These are phyloP conservation scores for Pseudorasbora parva DNA, from an alignment of 2,113 vertebrate species.

Conservation along the genomic window DNA sequence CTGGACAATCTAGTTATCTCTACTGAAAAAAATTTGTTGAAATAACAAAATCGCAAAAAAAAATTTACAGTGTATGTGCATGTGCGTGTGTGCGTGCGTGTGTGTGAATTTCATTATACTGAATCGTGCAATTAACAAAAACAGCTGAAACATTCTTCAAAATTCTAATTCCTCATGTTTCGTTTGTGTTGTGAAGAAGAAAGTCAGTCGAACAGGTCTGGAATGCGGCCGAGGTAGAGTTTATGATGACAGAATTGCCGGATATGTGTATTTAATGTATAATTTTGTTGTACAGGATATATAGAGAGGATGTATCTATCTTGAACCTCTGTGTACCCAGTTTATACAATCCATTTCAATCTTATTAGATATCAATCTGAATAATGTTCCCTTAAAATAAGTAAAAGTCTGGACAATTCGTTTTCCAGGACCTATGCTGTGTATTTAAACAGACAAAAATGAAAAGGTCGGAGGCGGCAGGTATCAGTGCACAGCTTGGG, in stretches of 20 bases:
- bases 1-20: no score
- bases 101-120: background rate
- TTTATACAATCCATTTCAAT: background rate
- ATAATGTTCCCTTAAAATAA: slow-evolving; percentile 14
- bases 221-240: background rate
- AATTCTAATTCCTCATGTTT: background rate
- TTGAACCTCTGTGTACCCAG: background rate
- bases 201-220: background rate
- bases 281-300: background rate
- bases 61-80: no score
- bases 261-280: background rate
- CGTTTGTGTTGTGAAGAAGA: background rate
- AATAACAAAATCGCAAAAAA: no score
- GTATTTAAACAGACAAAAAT: background rate
- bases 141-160: background rate
- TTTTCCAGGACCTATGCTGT: background rate
- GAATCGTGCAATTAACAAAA: no score
- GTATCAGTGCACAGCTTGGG: slow-evolving; percentile 3
- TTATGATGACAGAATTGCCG: background rate
- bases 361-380: background rate
- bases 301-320: background rate
- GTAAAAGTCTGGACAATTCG: background rate
- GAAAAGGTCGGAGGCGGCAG: slow-evolving; percentile 5
- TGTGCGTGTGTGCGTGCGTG: no score
- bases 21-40: no score